Conservation (phyloP, 2,888 invertebrate genomes). For the Heliconius ethilla region DNA sequence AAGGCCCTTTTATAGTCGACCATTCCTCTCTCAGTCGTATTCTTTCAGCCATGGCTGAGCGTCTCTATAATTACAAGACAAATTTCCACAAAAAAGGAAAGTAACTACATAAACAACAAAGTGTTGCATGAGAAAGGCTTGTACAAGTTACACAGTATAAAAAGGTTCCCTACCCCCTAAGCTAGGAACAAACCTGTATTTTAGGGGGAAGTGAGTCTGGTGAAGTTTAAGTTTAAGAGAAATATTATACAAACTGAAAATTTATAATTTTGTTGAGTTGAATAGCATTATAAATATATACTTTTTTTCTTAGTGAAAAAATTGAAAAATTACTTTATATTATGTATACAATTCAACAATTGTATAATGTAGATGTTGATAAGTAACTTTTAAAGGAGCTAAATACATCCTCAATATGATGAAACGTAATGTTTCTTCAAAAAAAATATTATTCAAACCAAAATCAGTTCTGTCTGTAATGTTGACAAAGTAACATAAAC, state of each 20-base stretch:
- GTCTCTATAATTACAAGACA: slow-evolving; percentile 58
- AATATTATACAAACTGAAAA: no score
- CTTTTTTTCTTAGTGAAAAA: no score
- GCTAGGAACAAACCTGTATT: no score
- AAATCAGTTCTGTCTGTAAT: not conserved
- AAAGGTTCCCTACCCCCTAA: no score
- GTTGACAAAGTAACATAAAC: not conserved
- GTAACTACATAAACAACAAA: not conserved
- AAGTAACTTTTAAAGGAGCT: not conserved
- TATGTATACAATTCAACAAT: not conserved
- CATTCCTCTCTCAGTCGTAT: slow-evolving; percentile 69
- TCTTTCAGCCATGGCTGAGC: slow-evolving; percentile 69
- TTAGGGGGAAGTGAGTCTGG: no score
- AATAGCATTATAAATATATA: no score
- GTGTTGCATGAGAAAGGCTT: no score
- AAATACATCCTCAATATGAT: not conserved
- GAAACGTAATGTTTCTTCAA: not conserved
- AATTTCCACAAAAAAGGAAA: not conserved
- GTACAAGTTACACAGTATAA: no score
- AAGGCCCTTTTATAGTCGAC: slow-evolving; percentile 66
- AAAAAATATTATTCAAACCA: no score
- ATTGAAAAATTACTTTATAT: not conserved
- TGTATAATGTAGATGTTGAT: not conserved
- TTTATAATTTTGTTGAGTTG: no score
- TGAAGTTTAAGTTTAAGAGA: no score